Base-by-base conservation (phyloP, 2,888 invertebrate genomes). In the Erebia aethiops region DNA sequence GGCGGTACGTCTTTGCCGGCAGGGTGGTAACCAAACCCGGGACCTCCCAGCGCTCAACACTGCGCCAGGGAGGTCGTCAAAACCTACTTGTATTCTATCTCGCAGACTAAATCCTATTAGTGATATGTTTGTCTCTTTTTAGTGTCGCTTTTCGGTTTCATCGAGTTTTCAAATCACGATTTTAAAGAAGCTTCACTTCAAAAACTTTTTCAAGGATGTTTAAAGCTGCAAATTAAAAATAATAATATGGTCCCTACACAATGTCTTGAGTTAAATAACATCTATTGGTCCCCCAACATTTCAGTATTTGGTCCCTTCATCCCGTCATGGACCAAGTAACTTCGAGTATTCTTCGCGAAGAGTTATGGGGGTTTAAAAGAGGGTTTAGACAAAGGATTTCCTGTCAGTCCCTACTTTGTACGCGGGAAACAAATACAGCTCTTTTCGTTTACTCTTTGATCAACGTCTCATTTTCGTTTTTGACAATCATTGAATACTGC, bases 341-440 rank as follows among this genome's bases (percentile, higher is more conserved):
- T 65, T 69, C 54, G 41, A 71, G 71, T 65, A 35, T 18, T 65
- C 68, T 71, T 64, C 49, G 58, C 13, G n/a, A 68, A 52, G 64
- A 64, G 64, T 21, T 52, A 68, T 71, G n/a, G 64, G 63, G 16
- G 35, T 35, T 64, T 68, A 21, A 67, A 67, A 51, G 63, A 60
- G 64, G 54, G 60, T 52, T 52, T 14, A 60, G 46, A 65, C 64
- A 71, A 56, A 68, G 68, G 41, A n/a, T 41, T 64, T 52, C 54
- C 52, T 64, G 54, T 18, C 18, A 54, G 16, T 54, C 52, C 52
- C 52, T 21, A 14, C 13, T 16, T 35, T 51, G 21, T 16, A 64
- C n/a, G 51, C 16, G 35, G 64, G 35, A 64, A 64, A 60, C 49
- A 62, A 62, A 62, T 62, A 62, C 62, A 67, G 26, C 18, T 21